Evolutionary conservation across 2,888 invertebrate species (phyloP), one percentile per base, ranked within the genome.

Genomic region (Aspidiotus rigidus): DNA sequence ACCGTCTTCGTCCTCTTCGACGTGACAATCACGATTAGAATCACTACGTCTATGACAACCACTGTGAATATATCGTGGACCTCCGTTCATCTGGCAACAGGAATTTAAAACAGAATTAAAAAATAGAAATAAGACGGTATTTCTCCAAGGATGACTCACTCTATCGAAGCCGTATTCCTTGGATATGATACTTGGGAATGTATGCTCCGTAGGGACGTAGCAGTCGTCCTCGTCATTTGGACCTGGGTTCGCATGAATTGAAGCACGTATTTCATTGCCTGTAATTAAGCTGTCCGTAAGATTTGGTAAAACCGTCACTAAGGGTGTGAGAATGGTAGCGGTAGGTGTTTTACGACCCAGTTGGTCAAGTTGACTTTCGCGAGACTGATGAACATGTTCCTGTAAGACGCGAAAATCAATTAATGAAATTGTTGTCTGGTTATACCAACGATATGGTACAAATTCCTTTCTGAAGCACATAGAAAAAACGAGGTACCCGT

Each of bases 351-450:
- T 77, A 7, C 78, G 77, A 41, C 84, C 86, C 73, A 86, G 77
- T 76, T 86, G 85, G 77, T 90, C 87, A 71, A 90, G 79, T 54
- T 88, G 84, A 74, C 88, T 89, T 77, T 90, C 90, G 70, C 89
- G 85, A 0, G 90, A 90, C 75, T 89, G 87, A 7, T 88, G 82
- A 75, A 90, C 86, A 77, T 86, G 85, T 74, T 86, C 86, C 86
- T 87, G 80, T 41, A 39, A 15, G 15, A 28, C 13, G 39, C 1
- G 13, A 60, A 28, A 40, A n/a, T 60, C 28, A 60, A 11, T 13
- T 28, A 60, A 60, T 10, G 3, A 60, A 63, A 39, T 28, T 28
- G 49, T 2, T 49, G 6, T 11, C n/a, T 3, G n/a, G n/a, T 49
- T 2, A 49, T 49, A 44, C 8, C 49, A 3, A n/a, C 28, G 28